phyloP scores from a whole-genome alignment of 1,140 invertebrate species.

The Drosophila sucinea region DNA sequence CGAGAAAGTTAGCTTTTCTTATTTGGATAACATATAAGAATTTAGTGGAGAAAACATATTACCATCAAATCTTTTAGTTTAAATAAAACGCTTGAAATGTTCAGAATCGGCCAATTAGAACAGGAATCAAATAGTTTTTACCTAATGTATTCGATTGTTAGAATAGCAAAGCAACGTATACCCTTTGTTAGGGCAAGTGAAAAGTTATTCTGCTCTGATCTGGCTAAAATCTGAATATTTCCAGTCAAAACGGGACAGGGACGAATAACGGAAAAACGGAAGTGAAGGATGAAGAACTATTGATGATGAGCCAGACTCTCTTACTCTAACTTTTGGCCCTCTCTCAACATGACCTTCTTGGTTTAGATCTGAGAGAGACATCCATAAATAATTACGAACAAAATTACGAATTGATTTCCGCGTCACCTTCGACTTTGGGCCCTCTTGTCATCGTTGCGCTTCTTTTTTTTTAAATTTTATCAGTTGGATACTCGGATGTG shows the following conservation, averaged over 20 bases:
- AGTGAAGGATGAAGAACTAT: not conserved
- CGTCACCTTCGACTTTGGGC: constrained; percentile 2
- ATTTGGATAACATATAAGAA: no score
- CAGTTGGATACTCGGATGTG: not conserved
- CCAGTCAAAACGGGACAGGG: not conserved
- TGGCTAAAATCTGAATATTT: not conserved
- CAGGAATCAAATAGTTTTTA: no score
- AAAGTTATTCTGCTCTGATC: not conserved
- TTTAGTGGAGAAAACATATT: no score
- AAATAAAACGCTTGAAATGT: no score
- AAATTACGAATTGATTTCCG: constrained; percentile 1
- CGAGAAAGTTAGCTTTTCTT: no score
- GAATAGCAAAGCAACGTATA: no score
- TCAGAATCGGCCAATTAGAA: no score
- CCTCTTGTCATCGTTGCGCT: not conserved
- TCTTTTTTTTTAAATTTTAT: not conserved
- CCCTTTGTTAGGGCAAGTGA: no score
- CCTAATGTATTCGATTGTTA: no score
- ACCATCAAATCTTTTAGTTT: no score
- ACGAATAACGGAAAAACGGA: not conserved
- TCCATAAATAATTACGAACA: not conserved
- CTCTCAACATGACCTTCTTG: no score
- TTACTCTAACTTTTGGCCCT: not conserved
- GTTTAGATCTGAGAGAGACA: not conserved
- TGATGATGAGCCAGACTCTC: not conserved